Evolutionary conservation across 2,113 vertebrate genomes (phyloP).

Genomic region (Leucosticte australis): DNA sequence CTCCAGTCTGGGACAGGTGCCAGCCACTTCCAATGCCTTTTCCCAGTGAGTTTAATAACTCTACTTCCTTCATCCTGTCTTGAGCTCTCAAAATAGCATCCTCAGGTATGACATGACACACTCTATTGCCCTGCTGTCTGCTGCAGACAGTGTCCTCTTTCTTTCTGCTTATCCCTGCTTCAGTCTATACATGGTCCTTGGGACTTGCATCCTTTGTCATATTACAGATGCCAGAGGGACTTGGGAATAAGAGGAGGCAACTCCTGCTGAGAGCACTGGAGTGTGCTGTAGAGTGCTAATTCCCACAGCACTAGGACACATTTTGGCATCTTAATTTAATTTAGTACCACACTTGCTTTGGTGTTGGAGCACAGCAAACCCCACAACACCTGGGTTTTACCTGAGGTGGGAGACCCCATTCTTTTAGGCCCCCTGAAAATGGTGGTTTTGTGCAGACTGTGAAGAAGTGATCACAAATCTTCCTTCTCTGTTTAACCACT

Average conservation of each 20-base stretch:
- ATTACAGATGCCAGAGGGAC: background rate
- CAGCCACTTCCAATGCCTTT: background rate
- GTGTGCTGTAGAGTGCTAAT: background rate
- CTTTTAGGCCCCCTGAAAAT: background rate
- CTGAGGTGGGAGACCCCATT: background rate
- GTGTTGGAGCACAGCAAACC: background rate
- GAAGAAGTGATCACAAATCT: background rate
- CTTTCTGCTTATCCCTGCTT: background rate
- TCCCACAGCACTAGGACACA: background rate
- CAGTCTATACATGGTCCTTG: background rate
- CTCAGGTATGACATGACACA: slow-evolving; percentile 14
- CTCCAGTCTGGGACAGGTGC: slow-evolving; percentile 41
- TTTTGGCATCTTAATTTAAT: background rate
- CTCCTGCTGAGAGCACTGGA: background rate
- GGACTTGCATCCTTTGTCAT: background rate
- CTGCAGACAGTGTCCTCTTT: slow-evolving; percentile 15
- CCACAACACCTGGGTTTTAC: background rate
- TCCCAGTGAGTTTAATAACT: slow-evolving; percentile 18
- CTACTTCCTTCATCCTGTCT: slow-evolving; percentile 33
- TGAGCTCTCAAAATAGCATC: slow-evolving; percentile 43
- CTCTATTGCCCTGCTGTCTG: slow-evolving; percentile 20
- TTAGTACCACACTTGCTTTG: background rate
- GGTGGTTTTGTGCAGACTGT: background rate
- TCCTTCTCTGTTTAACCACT: background rate
- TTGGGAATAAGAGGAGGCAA: background rate